Base-by-base conservation (phyloP, 2,113 vertebrate genomes). In the Tetrax tetrax region DNA sequence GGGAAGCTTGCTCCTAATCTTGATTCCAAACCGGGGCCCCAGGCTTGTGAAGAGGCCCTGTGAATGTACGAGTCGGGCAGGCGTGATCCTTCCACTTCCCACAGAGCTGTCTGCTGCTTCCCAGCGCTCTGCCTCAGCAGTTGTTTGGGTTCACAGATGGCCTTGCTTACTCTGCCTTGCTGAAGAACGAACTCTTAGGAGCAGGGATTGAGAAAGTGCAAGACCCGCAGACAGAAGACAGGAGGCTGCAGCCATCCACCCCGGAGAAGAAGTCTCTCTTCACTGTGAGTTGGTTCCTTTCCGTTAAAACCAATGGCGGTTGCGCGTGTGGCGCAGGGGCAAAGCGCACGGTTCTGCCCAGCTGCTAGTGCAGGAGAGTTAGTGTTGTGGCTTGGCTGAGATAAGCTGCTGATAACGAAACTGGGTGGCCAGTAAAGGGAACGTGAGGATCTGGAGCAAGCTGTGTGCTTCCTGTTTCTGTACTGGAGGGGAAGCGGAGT, bases 151-250 rank as follows among this genome's bases (percentile, higher is more conserved):
- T 96, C 24, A 72, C 98, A 97, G 99, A 99, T 35, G 99, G 99
- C 38, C 98, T 99, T 57, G 99, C 99, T 47, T 99, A 99, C 95
- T 99, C 99, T 0, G 99, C 99, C n/a, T 96, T 99, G 94, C 98
- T 99, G 88, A 99, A 99, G 97, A 99, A 99, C 0, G 99, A 99
- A 90, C 98, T 99, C 70, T 96, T 99, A 6, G 99, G 99, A 21
- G 99, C 99, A 0, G 99, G 99, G 28, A 99, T 99, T 0, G 99
- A 99, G 97, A 99, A 99, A 85, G 99, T 99, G 43, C 99, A 99
- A 96, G 99, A 99, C 97, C 99, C 99, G 0, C 99, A 99, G 97
- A 99, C 99, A 0, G 99, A 99, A 91, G 99, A 99, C 91, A 98
- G 99, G 43, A 97, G 99, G 65, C 97, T 99, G 50, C 99, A 99